These are phyloP conservation scores for Platyscapa corneri DNA, from an alignment of 1,140 invertebrate genomes.

Conservation along the genomic window DNA sequence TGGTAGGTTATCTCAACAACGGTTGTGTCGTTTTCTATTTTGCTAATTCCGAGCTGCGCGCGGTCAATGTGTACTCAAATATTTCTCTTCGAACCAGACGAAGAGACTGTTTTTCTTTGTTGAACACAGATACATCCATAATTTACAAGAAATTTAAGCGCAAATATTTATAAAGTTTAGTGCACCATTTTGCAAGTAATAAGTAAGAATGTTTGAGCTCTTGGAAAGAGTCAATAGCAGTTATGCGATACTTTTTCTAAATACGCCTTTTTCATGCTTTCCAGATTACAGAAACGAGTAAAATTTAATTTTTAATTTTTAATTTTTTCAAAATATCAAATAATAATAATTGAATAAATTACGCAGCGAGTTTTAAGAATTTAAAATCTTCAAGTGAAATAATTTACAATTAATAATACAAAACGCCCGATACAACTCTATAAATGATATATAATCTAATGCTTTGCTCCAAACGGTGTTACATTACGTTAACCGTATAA, in stretches of 20 bases:
- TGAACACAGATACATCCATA: not conserved
- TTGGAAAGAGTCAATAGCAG: no score
- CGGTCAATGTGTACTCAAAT: no score
- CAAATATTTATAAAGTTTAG: not conserved
- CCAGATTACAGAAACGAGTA: no score
- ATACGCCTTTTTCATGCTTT: no score
- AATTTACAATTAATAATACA: not conserved
- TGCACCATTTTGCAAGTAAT: not conserved
- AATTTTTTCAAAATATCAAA: no score
- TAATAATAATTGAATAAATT: not conserved
- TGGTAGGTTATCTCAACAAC: not conserved
- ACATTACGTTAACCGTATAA: no score
- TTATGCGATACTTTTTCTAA: no score
- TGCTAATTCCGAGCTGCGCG: no score
- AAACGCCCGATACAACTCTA: no score
- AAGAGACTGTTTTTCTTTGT: not conserved
- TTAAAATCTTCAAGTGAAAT: not conserved
- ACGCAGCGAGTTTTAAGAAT: not conserved
- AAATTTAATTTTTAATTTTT: no score
- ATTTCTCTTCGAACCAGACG: no score
- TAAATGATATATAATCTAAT: not conserved
- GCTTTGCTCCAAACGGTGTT: no score
- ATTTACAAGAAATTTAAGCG: slow-evolving; percentile 9
- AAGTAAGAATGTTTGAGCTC: not conserved
- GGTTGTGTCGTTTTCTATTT: not conserved